Evolutionary conservation across 2,888 invertebrate species (phyloP), one percentile per base, ranked within the genome.

Genomic region (Dermolepida albohirtum): DNA sequence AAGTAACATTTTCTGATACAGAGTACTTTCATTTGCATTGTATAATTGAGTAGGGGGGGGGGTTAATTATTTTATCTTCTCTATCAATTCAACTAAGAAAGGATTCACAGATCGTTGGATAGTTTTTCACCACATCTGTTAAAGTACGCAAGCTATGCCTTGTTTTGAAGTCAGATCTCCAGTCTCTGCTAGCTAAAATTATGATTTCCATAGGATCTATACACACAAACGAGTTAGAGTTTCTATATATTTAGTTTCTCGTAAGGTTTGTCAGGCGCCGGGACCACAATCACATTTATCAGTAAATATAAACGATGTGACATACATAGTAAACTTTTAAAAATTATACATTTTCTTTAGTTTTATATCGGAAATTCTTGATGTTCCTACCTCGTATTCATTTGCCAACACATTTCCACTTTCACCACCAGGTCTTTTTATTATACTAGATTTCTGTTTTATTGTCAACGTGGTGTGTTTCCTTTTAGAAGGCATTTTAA

Each of bases 321-420:
- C 39, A n/a, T 59, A 59, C 59, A 43, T 52, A 52, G n/a, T 22
- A 22, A 14, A 16, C n/a, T n/a, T n/a, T n/a, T n/a, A n/a, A n/a
- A n/a, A n/a, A n/a, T n/a, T n/a, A n/a, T n/a, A n/a, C n/a, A n/a
- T n/a, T n/a, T n/a, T n/a, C n/a, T n/a, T n/a, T n/a, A n/a, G n/a
- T 66, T 66, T 6, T 69, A 69, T 55, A 63, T 55, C n/a, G 10
- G 66, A 69, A 63, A 66, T 63, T 55, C 63, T 69, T n/a, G 69
- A 63, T 17, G 63, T 66, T 34, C 55, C 43, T 51, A 66, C 43
- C 10, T 43, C 54, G 44, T 69, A 22, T 22, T 22, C 22, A 22
- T 22, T 1, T 22, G 22, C 4, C 22, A 22, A 22, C 22, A 22
- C 22, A 2, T 22, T 22, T 22, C n/a, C n/a, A n/a, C n/a, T n/a